Evolutionary conservation across 2,888 invertebrate species (phyloP), one percentile per base, ranked within the genome.

Genomic region (Lycaena phlaeas): DNA sequence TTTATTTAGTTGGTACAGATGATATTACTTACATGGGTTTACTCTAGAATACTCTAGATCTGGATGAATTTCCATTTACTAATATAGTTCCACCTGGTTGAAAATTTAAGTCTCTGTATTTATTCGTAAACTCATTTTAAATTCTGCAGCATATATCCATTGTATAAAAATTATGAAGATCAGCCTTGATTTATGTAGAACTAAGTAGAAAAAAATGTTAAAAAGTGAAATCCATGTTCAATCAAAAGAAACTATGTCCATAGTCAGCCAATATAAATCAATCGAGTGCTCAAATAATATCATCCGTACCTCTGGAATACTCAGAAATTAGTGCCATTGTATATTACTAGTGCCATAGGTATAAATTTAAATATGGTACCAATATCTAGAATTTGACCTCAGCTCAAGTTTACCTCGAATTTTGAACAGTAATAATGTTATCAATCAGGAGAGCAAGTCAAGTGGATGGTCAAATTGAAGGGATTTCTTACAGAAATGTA

Each of bases 261-360:
- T n/a, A n/a, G n/a, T n/a, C n/a, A n/a, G n/a, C n/a, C n/a, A n/a
- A n/a, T n/a, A n/a, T n/a, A n/a, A n/a, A n/a, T n/a, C n/a, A n/a
- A n/a, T n/a, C n/a, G 22, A 3, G 5, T 22, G 12, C 34, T 34
- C 22, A 4, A 34, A 18, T 34, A 22, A 22, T 34, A 22, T 34
- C 18, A 22, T 34, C 22, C 18, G 22, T 34, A 14, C 18, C 9
- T 22, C 12, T 22, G 22, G 12, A 9, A 34, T 34, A 34, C 34
- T 34, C 34, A 34, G 18, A 18, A 12, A 18, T 11, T 34, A 34
- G 34, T 34, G 34, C 34, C 34, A 34, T 34, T 34, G 22, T 34
- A 7, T 27, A 9, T 18, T 27, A 15, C 11, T 10, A 18, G 18
- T 34, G 12, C 4, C 6, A 29, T 3, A 34, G 5, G 11, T 7